These are phyloP conservation scores for Cosmia pyralina DNA, from an alignment of 2,888 invertebrate species.

Conservation along the genomic window DNA sequence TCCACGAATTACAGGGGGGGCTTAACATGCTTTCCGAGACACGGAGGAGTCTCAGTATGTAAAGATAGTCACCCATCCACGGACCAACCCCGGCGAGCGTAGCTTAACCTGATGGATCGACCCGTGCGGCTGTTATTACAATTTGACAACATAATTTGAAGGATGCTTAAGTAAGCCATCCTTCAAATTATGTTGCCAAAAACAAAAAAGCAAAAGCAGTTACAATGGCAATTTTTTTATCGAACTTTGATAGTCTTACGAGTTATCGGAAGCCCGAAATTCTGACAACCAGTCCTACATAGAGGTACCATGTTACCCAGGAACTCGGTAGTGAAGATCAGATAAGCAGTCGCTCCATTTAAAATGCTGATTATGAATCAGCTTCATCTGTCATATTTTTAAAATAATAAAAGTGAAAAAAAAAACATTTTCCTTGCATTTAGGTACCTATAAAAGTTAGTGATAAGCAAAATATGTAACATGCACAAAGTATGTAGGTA, in stretches of 20 bases:
- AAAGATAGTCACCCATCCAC: too few relatives aligned
- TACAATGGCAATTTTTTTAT: background rate
- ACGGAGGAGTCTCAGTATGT: too few relatives aligned
- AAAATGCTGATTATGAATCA: background rate
- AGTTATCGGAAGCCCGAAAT: background rate
- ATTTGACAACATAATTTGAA: too few relatives aligned
- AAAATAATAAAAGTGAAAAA: background rate
- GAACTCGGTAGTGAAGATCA: background rate
- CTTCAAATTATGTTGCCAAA: too few relatives aligned
- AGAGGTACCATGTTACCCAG: background rate
- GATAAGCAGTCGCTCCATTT: background rate
- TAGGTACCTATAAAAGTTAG: background rate
- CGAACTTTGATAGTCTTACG: background rate
- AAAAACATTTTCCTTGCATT: background rate
- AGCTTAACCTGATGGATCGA: too few relatives aligned
- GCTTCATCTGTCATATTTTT: background rate
- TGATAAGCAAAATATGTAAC: conserved; percentile 10
- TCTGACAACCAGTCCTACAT: background rate
- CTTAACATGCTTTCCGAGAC: too few relatives aligned
- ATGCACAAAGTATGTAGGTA: background rate
- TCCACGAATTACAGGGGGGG: too few relatives aligned
- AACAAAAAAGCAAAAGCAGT: background rate
- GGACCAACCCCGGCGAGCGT: too few relatives aligned
- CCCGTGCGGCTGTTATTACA: too few relatives aligned
- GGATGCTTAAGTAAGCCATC: too few relatives aligned